Evolutionary conservation across 1,140 invertebrate genomes (phyloP), one percentile per base, ranked within the genome.

Genomic region (Octopus bimaculoides): DNA sequence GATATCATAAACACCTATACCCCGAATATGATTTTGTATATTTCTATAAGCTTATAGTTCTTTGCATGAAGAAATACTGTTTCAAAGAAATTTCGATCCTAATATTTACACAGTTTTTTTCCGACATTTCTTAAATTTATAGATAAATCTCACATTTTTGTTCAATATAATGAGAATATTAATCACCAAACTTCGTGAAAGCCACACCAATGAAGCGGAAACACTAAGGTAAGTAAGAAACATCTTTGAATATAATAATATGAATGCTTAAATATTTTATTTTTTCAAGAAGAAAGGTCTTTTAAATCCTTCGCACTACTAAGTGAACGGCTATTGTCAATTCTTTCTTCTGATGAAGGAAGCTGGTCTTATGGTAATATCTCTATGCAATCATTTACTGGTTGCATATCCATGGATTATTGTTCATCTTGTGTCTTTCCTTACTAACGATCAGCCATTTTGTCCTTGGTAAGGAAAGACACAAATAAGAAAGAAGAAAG

Each of bases 121-220:
- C 26, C 3, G 26, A 41, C 26, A 41, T 41, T 41, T 41, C 26
- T 41, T 41, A 41, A 41, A 41, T 41, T 41, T 41, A 41, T 41
- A 88, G 86, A 79, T 87, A 10, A 88, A 89, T 85, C 78, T 88
- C 54, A 79, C 86, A 5, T 89, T 89, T 83, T 78, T 89, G 52
- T 80, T 88, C 17, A 89, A 88, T 81, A 89, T 89, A 8, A 87
- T 89, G 52, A 79, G 86, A 52, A 88, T 89, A 8, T 82, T 88
- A 75, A 82, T 89, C 8, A 85, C 85, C 75, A 88, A 87, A 75
- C 78, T 90, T 78, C 78, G 86, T 80, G 81, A 88, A 81, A 87
- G 83, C 78, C 84, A 89, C 53, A 90, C 89, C 7, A 88, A 88
- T 41, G 90, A 91, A 78, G 87, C 86, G 14, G 84, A 88, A 17